phyloP scores from a whole-genome alignment of 2,797 vertebrate genomes.

The Scomberomorus guttatus region DNA sequence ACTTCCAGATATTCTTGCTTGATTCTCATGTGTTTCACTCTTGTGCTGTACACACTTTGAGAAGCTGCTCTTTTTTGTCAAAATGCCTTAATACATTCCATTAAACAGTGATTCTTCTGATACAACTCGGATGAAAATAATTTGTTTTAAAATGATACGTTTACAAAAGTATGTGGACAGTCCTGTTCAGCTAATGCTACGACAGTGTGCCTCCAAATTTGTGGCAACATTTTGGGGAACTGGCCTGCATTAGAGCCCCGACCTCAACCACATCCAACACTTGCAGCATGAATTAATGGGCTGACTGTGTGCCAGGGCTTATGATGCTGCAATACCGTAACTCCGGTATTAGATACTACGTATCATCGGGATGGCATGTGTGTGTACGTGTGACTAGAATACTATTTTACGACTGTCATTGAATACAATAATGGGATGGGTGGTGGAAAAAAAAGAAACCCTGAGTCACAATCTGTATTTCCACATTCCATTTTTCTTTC shows the following conservation, averaged over 20 bases:
- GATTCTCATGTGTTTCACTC: neutral
- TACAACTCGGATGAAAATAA: neutral
- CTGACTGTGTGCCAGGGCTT: conserved; percentile 2
- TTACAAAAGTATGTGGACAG: neutral
- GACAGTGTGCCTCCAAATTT: neutral
- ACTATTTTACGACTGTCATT: conserved; percentile 20
- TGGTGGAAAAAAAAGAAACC: conserved; percentile 2
- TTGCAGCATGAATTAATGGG: neutral
- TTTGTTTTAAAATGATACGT: neutral
- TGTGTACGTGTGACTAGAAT: conserved; percentile 1
- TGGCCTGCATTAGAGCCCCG: neutral
- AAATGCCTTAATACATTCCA: conserved; percentile 35
- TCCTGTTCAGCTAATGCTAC: neutral
- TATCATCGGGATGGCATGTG: conserved; percentile 1
- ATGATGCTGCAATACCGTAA: neutral
- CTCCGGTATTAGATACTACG: neutral
- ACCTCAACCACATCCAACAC: neutral
- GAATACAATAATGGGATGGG: conserved; percentile 46
- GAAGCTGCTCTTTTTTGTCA: conserved; percentile 34
- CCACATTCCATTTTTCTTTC: conserved; percentile 8
- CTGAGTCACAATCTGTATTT: neutral
- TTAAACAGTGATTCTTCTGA: neutral
- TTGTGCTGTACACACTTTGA: conserved; percentile 18
- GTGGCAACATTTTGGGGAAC: neutral
- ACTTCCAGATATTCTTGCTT: neutral